A percentile compares a stretch with the other conserved stretches of the same genome.
Conservation (phyloP, 2,888 invertebrate species). For the Cyrtodaria siliqua region DNA sequence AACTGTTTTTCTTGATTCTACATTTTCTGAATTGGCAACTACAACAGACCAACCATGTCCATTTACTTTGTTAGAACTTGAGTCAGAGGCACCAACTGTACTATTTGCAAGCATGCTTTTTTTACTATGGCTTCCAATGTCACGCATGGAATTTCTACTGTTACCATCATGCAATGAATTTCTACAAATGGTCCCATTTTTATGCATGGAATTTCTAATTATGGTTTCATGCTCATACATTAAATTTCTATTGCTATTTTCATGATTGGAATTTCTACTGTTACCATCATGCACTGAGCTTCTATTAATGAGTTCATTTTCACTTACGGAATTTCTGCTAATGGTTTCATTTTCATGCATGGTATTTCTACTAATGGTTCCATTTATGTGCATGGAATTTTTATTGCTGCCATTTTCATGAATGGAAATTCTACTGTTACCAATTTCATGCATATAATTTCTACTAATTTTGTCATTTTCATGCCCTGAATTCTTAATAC, state of each 20-base stretch:
- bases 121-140: not conserved
- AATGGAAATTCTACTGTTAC: no score
- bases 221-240: no score
- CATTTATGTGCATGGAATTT: no score
- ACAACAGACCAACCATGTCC: slow-evolving; percentile 16
- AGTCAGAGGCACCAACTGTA: not conserved
- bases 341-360: not conserved
- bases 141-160: not conserved
- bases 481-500: no score
- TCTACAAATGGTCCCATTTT: slow-evolving; percentile 2
- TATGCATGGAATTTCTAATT: not conserved
- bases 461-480: no score
- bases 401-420: no score
- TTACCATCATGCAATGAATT: not conserved
- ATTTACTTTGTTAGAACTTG: not conserved
- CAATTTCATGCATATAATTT: no score
- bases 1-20: not conserved
- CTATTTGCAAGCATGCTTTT: not conserved
- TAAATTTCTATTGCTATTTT: not conserved
- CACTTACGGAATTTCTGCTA: not conserved
- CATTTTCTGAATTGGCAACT: not conserved
- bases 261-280: not conserved
- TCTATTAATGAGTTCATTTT: not conserved
- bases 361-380: no score
- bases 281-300: not conserved